Evolutionary conservation across 2,797 vertebrate species (phyloP), one percentile per base, ranked within the genome.

Genomic region (Podarcis siculus): DNA sequence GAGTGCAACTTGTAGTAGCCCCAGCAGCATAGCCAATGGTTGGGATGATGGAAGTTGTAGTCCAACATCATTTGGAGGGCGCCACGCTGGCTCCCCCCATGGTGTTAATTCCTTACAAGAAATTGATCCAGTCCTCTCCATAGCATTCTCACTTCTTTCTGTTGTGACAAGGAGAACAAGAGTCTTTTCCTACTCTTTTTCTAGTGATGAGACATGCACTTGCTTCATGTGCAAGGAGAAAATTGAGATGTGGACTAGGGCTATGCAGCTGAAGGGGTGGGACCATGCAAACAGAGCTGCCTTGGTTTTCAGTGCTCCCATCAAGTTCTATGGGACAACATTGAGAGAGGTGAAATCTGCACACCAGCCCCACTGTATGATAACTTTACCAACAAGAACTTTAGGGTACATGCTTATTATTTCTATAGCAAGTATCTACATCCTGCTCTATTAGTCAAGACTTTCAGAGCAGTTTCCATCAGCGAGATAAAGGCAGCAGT

Each of bases 101-200:
- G 49, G 61, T 64, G 61, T 37, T 81, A 83, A 37, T 80, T 0
- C 23, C 21, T 79, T 86, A 55, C 13, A 86, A 80, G 0, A 86
- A 77, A 85, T 12, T 78, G 85, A 86, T 67, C 37, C 87, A 35
- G 42, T 87, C 84, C 42, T 17, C 86, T 15, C 90, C 82, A 55
- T 45, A 90, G 84, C 17, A 81, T 32, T 76, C 35, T 12, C 0
- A 30, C 5, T 39, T 72, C 21, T 25, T 83, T 32, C 45, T 49
- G 58, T 32, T 32, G 27, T 35, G 32, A 87, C n/a, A 82, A 82
- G 9, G 9, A 27, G 25, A n/a, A 12, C 9, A 35, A 86, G 58
- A 3, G 19, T 21, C 8, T 45, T 27, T 85, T 58, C n/a, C 69
- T 10, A 55, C 13, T 30, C 42, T 37, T 76, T 27, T 75, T 37